Base-by-base conservation (phyloP, 2,797 vertebrate genomes). In the Crypturellus tataupa region DNA sequence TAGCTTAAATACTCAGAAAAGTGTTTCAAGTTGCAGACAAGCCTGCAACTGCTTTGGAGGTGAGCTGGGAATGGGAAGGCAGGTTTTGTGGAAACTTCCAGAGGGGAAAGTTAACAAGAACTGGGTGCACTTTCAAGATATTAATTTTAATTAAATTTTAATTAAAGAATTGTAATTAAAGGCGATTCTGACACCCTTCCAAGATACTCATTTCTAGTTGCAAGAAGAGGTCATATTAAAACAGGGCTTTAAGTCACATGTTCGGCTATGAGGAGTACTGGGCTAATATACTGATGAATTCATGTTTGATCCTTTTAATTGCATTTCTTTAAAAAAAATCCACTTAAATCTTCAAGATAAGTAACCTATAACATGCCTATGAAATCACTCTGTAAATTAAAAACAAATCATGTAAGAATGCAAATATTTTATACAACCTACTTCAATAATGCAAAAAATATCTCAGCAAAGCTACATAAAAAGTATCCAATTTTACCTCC, bases 121-220 rank as follows among this genome's bases (percentile, higher is more conserved):
- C 39, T 81, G 79, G 21, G 25, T 92, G 60, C 8, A 8, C 53
- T 92, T 86, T 93, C 63, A 88, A 86, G 75, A 14, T 88, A 67
- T 6, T 9, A 67, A 86, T 86, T 92, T 71, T 73, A 90, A 90
- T 88, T 76, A 77, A 51, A 72, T 70, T 94, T 91, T 91, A 91
- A 96, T 94, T 91, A 73, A 94, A 94, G 53, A 88, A 64, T 44
- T 39, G 17, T 90, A 90, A 94, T 93, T 87, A 84, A 96, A 82
- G 64, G 67, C 70, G n/a, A 86, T 91, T 95, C 73, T 90, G 60
- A 94, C 89, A 88, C 89, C 64, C 84, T 90, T 88, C 53, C 44
- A 53, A 90, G 68, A 33, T 86, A 92, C 21, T 88, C 91, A 81
- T 86, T 95, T 95, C 88, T 87, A 85, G 53, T 69, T 79, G 51